These are phyloP conservation scores for Mastomys coucha DNA, from an alignment of 2,113 vertebrate species.

Conservation along the genomic window DNA sequence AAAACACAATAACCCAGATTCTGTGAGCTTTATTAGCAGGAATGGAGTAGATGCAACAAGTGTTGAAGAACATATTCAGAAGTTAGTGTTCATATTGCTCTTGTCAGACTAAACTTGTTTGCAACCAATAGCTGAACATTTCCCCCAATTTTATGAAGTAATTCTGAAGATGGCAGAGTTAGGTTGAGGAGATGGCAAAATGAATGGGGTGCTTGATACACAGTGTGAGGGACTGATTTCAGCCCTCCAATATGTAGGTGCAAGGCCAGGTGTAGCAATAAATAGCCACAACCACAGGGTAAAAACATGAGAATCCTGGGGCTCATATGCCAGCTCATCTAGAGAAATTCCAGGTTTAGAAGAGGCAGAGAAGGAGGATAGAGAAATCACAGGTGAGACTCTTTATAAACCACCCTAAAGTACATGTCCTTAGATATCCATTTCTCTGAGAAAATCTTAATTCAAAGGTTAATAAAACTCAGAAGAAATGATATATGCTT, in stretches of 20 bases:
- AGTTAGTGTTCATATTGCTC: background rate
- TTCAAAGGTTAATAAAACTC: conserved; percentile 23
- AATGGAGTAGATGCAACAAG: background rate
- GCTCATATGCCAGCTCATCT: background rate
- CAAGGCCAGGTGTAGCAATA: too few species aligned
- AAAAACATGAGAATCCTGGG: background rate
- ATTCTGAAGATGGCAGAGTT: background rate
- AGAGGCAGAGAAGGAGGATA: background rate
- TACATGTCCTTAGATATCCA: background rate
- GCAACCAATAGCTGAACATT: background rate
- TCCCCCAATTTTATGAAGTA: background rate
- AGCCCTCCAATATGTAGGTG: too few species aligned
- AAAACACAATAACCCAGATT: background rate
- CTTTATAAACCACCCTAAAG: background rate
- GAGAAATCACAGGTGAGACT: background rate
- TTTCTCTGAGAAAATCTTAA: background rate
- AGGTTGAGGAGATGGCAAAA: background rate
- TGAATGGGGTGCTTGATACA: too few species aligned
- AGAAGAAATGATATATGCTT: background rate
- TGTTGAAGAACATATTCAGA: background rate
- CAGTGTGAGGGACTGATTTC: background rate
- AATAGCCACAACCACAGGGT: background rate
- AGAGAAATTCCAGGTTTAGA: background rate
- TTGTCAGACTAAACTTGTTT: background rate
- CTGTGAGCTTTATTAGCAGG: background rate